These are phyloP conservation scores for Eueides isabella DNA, from an alignment of 1,140 invertebrate species.

Conservation along the genomic window DNA sequence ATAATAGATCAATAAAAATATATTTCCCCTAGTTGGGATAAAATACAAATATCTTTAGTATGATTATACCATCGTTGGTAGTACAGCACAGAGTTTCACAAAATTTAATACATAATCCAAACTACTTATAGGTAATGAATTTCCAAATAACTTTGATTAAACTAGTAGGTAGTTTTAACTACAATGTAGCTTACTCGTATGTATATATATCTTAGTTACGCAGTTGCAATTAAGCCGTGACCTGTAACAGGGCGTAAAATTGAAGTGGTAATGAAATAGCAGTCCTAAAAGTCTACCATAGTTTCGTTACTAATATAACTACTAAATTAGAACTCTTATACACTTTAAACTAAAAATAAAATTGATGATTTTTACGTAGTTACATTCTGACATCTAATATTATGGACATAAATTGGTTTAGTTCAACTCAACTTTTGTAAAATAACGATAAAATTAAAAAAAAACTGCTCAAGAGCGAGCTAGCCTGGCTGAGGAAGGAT, in stretches of 20 bases:
- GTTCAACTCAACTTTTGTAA: no score
- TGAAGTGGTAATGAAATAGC: slow-evolving; percentile 5
- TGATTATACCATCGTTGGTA: no score
- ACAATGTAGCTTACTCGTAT: background rate
- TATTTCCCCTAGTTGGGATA: no score
- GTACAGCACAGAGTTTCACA: no score
- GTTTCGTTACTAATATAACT: background rate
- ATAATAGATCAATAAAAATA: no score
- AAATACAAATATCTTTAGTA: no score
- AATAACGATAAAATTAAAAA: no score
- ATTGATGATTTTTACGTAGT: no score
- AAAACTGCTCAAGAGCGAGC: no score
- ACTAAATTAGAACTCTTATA: background rate
- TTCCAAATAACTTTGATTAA: background rate
- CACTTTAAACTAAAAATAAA: background rate
- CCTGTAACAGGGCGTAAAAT: slow-evolving; percentile 8
- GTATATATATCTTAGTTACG: background rate
- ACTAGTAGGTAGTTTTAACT: background rate
- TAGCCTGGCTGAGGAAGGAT: no score
- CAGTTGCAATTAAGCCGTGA: slow-evolving; percentile 7
- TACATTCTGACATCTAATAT: no score
- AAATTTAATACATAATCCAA: background rate
- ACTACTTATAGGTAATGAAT: background rate
- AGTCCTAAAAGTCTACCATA: background rate
- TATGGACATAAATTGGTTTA: no score